phyloP scores from a whole-genome alignment of 2,113 vertebrate genomes.

The Pygathrix nemaeus region DNA sequence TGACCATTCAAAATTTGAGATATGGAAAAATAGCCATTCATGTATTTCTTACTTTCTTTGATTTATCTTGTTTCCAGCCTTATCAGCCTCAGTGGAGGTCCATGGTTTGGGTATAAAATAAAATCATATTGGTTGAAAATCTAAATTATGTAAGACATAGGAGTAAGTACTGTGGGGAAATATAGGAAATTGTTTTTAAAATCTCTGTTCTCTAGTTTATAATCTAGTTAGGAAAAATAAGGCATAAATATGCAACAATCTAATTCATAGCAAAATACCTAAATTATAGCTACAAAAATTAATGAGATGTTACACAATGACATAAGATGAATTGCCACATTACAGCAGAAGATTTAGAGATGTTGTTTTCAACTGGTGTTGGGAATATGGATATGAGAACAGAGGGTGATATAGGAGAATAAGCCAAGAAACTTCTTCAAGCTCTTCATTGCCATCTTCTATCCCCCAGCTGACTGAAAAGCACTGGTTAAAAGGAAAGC shows the following conservation, averaged over 20 bases:
- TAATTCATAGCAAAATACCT: neutral
- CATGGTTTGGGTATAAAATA: neutral
- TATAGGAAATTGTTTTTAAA: neutral
- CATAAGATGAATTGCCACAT: neutral
- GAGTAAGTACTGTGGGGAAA: neutral
- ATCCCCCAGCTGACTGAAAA: neutral
- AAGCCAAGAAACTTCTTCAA: neutral
- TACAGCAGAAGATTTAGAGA: neutral
- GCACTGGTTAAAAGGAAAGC: neutral
- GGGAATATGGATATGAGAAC: neutral
- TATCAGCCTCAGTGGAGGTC: neutral
- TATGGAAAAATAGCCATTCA: neutral
- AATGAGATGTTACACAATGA: neutral
- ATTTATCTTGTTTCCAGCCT: constrained; percentile 22
- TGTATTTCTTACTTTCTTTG: neutral
- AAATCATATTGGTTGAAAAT: constrained; percentile 31
- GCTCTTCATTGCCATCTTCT: neutral
- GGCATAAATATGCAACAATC: neutral
- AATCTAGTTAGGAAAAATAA: neutral
- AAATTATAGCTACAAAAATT: neutral
- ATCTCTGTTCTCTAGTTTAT: neutral
- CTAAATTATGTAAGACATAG: neutral
- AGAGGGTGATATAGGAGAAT: neutral
- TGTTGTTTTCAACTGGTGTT: neutral
- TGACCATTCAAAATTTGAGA: neutral